Percentiles rank a stretch among this genome's conserved stretches.
phyloP scores from a whole-genome alignment of 1,140 invertebrate species.

The Brachionus rubens region DNA sequence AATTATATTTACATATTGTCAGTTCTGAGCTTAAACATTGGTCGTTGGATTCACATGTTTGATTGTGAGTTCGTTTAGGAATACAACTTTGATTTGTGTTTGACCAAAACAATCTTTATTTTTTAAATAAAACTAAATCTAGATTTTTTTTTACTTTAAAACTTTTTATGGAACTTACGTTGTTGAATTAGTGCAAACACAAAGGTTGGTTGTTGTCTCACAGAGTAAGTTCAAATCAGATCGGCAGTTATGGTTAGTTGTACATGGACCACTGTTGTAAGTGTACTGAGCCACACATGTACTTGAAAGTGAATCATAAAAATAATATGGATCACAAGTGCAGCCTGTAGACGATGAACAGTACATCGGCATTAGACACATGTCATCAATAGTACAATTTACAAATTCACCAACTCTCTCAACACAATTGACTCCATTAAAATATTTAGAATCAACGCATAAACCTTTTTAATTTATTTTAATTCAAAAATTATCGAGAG shows the following conservation, averaged over 20 bases:
- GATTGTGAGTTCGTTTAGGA: neutral
- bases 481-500: neutral
- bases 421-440: neutral
- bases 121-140: neutral
- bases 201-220: neutral
- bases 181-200: no score
- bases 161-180: no score
- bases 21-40: neutral
- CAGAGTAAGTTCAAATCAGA: neutral
- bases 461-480: neutral
- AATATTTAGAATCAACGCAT: neutral
- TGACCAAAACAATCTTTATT: neutral
- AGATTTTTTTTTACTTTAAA: no score
- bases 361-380: neutral
- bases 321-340: neutral
- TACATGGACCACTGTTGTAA: neutral
- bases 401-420: neutral
- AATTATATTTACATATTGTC: neutral
- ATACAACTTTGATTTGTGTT: neutral
- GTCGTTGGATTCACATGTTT: neutral
- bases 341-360: neutral
- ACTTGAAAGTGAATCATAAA: neutral
- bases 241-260: neutral
- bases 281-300: neutral
- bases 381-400: neutral